Base-by-base conservation (phyloP, 2,113 vertebrate species). In the Pachycephala philippinensis region DNA sequence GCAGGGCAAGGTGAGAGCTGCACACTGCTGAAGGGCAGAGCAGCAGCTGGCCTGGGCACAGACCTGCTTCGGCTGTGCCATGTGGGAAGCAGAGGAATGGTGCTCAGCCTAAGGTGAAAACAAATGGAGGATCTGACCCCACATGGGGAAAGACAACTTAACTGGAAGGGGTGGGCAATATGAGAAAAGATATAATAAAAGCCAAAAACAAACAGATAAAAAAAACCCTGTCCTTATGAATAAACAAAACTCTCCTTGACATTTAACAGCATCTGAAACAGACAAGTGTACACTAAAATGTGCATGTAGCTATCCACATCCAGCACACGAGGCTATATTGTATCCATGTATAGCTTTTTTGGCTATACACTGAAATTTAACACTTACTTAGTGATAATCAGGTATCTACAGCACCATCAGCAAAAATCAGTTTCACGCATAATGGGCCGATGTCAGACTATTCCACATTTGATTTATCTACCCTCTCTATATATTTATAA, bases 401-500 rank as follows among this genome's bases (percentile, higher is more conserved):
- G 31, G 14, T 75, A 71, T 35, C 60, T 75, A 39, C 3, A 15
- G 26, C 92, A 47, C 33, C 21, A 63, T 28, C 71, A 45, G 49
- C 1, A 8, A 80, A 87, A 85, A 79, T 33, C 63, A 30, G 44
- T 42, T 49, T 47, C 59, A 42, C 3, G 10, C 10, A 3, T 65
- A 92, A 76, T 35, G 87, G 40, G 91, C 54, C 1, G 1, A 89
- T 79, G 53, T 40, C 60, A 91, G 53, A 64, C 68, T 93, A 92
- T 76, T 95, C 65, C 57, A 28, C 26, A 11, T 61, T 70, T 74
- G 70, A 90, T 92, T 69, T 75, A 95, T 68, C 59, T 90, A 4
- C 33, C 85, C 39, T 65, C 47, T 88, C 92, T 60, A 52, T 44
- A 53, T 87, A 95, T 85, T 87, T 94, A 94, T 87, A 95, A 90